Conservation (phyloP, 2,113 vertebrate species). For the Pyxicephalus adspersus region DNA sequence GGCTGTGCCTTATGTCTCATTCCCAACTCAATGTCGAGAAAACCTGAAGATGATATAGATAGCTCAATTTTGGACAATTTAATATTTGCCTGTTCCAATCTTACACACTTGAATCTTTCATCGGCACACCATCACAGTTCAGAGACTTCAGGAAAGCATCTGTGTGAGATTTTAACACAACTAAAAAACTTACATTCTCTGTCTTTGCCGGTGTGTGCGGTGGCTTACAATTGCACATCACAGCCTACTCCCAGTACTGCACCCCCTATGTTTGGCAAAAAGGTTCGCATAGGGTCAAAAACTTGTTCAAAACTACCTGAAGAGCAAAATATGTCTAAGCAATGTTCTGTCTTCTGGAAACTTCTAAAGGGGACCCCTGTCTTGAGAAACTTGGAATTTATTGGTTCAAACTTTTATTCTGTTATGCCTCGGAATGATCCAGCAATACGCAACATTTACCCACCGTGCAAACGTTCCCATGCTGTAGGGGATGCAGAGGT, state of each 20-base stretch:
- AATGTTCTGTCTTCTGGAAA: slow-evolving; percentile 74
- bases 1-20: slow-evolving; percentile 85
- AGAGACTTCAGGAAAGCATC: slow-evolving; percentile 75
- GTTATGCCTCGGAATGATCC: slow-evolving; percentile 91
- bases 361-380: slow-evolving; percentile 77
- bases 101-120: slow-evolving; percentile 89
- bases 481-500: slow-evolving; percentile 83
- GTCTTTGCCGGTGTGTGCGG: slow-evolving; percentile 85
- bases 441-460: slow-evolving; percentile 85
- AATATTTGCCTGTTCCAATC: slow-evolving; percentile 76
- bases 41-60: slow-evolving; percentile 87
- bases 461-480: slow-evolving; percentile 83
- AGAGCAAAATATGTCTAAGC: slow-evolving; percentile 65
- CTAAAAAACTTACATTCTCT: slow-evolving; percentile 81
- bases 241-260: slow-evolving; percentile 64
- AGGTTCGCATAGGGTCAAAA: slow-evolving; percentile 82
- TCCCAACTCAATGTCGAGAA: slow-evolving; percentile 76
- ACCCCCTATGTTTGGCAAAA: slow-evolving; percentile 81
- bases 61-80: slow-evolving; percentile 78
- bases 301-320: slow-evolving; percentile 64
- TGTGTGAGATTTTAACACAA: slow-evolving; percentile 83
- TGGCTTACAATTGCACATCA: slow-evolving; percentile 69
- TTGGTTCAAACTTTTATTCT: slow-evolving; percentile 90
- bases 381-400: slow-evolving; percentile 87
- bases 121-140: slow-evolving; percentile 90